Evolutionary conservation across 2,888 invertebrate genomes (phyloP), one percentile per base, ranked within the genome.

Genomic region (Keiferia lycopersicella): DNA sequence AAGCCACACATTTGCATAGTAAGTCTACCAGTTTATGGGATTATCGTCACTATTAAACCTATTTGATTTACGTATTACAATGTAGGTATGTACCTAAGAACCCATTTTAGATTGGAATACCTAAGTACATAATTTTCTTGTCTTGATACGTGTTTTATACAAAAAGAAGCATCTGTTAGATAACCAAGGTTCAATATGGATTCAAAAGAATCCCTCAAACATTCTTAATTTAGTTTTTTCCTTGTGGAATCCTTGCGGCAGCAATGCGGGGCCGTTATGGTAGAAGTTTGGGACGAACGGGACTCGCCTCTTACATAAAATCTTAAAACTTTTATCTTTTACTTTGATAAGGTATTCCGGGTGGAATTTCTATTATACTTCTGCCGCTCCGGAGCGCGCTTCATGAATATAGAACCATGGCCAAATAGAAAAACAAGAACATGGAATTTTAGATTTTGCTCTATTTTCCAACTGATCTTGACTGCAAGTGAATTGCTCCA

Each of bases 301-400:
- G 78, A 74, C 77, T 77, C 70, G 71, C 71, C 71, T 83, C 78
- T 77, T 78, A 80, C 84, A 87, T 84, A 86, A 88, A 88, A 81
- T 86, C 82, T 83, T 80, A 78, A 86, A 88, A 88, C 81, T 88
- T 88, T 85, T 84, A 83, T 86, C 82, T 83, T 81, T 79, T 80
- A 78, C 82, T 80, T 80, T 79, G 83, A 82, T 84, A 86, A 86
- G 79, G 77, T 79, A 79, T 81, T 80, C 72, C 72, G 70, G 75
- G 70, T 75, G 74, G 73, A 80, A 79, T 77, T 82, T 79, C 73
- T 79, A 78, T 78, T 66, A 72, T 75, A 78, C 73, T 72, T 67
- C 69, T 66, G 68, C 71, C 71, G 66, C 72, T 71, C 65, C 56
- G 65, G 64, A 71, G 69, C 71, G 65, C 68, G 73, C 73, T 71